phyloP scores from a whole-genome alignment of 2,888 invertebrate genomes.

The Orthosia gracilis region DNA sequence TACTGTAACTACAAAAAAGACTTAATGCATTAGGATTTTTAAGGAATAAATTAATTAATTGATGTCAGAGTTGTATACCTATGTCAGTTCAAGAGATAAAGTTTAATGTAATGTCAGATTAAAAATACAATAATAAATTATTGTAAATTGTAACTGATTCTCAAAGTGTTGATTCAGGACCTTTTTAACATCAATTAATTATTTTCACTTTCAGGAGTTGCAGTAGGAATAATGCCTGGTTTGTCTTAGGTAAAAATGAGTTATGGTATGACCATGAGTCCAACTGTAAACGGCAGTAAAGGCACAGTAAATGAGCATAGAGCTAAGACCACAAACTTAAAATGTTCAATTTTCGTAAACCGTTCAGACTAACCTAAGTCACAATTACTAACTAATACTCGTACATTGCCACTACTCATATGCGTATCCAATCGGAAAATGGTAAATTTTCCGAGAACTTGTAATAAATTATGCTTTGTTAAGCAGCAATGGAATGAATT shows the following conservation, averaged over 20 bases:
- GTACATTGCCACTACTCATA: neutral
- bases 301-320: neutral
- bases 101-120: no score
- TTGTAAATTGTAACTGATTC: no score
- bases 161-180: no score
- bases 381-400: neutral
- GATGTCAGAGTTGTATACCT: no score
- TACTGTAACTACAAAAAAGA: no score
- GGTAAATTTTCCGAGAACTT: conserved; percentile 32
- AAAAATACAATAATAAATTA: no score
- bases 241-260: neutral
- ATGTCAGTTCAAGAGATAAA: no score
- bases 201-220: no score
- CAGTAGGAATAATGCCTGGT: neutral
- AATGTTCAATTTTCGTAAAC: neutral
- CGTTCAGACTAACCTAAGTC: neutral
- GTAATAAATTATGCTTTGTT: conserved; percentile 37
- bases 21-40: no score
- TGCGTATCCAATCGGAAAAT: conserved; percentile 35
- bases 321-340: neutral
- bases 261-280: neutral
- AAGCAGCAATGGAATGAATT: conserved; percentile 28
- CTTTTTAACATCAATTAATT: no score
- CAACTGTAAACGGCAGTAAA: neutral
- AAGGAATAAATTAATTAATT: no score